Evolutionary conservation across 2,113 vertebrate genomes (phyloP), one percentile per base, ranked within the genome.

Genomic region (Triplophysa dalaica): DNA sequence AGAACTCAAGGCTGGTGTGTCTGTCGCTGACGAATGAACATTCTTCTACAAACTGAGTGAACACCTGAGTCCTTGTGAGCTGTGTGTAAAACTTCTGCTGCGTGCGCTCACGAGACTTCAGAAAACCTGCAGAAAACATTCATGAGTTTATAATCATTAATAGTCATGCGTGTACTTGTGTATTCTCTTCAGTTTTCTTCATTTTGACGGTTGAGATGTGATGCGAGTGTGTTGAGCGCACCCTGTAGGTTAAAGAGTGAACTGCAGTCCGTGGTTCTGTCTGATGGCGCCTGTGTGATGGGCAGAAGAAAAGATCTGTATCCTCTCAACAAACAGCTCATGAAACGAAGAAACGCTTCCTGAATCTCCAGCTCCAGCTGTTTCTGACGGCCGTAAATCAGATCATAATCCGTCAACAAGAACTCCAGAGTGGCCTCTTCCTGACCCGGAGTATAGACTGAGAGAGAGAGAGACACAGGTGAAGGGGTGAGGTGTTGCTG

Each of bases 11-110:
- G 88, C 94, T 94, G 74, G 94, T 92, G 16, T 97, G 95, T 0
- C 95, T 91, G 84, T 95, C 93, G 3, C 94, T 97, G 92, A 96
- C 97, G 0, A 98, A 98, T 8, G 96, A 98, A 56, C 97, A 98
- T 8, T 98, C 97, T 88, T 98, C 94, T 0, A 98, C 94, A 87
- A 98, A 98, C 93, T 98, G 96, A 0, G 95, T 95, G 90, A 98
- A 98, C 93, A 98, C 96, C 92, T 98, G 97, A 0, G 97, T 98
- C 85, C 82, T 92, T 8, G 95, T 92, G 88, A 98, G 91, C 90
- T 96, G 95, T 0, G 14, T 62, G 84, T 95, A 98, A 33, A 97
- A 92, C 70, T 96, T 96, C 90, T 96, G 95, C 89, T 95, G 95
- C 0, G 93, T 90, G 0, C 96, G 94, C 0, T 98, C 97, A 0